These are phyloP conservation scores for Bimastos eiseni DNA, from an alignment of 2,888 invertebrate species.

Conservation along the genomic window DNA sequence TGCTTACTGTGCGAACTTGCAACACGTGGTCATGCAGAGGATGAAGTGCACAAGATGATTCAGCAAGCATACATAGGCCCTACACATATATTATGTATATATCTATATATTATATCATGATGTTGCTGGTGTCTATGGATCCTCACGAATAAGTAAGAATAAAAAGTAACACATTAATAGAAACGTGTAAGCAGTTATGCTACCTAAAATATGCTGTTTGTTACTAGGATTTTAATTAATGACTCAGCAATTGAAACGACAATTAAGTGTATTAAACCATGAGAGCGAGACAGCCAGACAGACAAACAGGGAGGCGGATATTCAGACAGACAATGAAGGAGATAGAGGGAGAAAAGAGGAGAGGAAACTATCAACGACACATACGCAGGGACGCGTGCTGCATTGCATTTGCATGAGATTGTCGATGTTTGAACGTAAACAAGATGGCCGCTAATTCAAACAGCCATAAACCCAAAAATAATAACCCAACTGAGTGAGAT, in stretches of 20 bases:
- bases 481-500: neutral
- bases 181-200: neutral
- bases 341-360: too few relatives aligned
- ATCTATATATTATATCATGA: too few relatives aligned
- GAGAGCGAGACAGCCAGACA: neutral
- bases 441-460: conserved; percentile 3
- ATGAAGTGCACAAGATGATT: neutral
- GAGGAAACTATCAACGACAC: too few relatives aligned
- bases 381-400: neutral
- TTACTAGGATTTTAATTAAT: too few relatives aligned
- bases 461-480: neutral
- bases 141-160: neutral
- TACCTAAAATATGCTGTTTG: too few relatives aligned
- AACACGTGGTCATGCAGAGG: neutral
- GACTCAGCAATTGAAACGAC: too few relatives aligned
- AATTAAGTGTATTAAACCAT: too few relatives aligned
- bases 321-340: too few relatives aligned
- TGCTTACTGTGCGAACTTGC: neutral
- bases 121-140: neutral
- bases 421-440: neutral
- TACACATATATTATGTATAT: too few relatives aligned
- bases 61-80: neutral
- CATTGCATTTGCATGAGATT: neutral
- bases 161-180: neutral
- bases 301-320: neutral